A percentile compares a stretch with the other conserved stretches of the same genome.
phyloP scores from a whole-genome alignment of 2,797 vertebrate species.

The Microctenopoma stevenorrisi region DNA sequence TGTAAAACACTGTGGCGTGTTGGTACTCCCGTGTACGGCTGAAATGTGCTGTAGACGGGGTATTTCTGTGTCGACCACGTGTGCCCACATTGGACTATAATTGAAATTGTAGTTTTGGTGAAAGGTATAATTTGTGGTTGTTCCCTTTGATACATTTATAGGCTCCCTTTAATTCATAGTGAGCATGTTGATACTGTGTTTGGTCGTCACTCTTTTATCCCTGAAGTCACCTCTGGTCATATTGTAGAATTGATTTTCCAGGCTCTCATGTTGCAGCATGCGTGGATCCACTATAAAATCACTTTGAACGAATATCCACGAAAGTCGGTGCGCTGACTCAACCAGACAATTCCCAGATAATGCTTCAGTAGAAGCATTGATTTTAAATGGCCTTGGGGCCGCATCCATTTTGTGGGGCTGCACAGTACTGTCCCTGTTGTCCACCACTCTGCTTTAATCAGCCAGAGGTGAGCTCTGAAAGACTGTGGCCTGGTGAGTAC shows the following conservation, averaged over 20 bases:
- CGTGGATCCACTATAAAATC: conserved; percentile 28
- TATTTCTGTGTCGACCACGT: neutral
- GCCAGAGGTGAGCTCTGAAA: conserved; percentile 39
- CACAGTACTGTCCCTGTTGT: conserved; percentile 25
- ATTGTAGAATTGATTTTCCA: conserved; percentile 25
- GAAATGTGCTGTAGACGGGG: neutral
- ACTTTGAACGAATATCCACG: conserved; percentile 24
- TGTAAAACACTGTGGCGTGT: neutral
- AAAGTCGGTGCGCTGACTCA: conserved; percentile 32
- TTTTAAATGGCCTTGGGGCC: conserved; percentile 33
- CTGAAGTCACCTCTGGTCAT: conserved; percentile 8
- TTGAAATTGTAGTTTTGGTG: neutral
- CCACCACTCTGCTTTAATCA: conserved; percentile 35
- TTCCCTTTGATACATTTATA: neutral
- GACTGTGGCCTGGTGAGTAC: conserved; percentile 7
- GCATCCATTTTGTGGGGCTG: conserved; percentile 29
- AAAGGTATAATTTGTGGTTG: neutral
- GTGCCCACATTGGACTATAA: too few species aligned
- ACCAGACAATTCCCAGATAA: conserved; percentile 28
- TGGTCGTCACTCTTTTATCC: neutral
- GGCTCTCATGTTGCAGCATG: conserved; percentile 7
- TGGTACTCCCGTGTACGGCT: neutral
- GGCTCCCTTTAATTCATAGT: neutral
- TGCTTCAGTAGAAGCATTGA: conserved; percentile 42
- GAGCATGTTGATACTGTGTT: neutral